Evolutionary conservation across 2,888 invertebrate species (phyloP).

Genomic region (Drosophila robusta): DNA sequence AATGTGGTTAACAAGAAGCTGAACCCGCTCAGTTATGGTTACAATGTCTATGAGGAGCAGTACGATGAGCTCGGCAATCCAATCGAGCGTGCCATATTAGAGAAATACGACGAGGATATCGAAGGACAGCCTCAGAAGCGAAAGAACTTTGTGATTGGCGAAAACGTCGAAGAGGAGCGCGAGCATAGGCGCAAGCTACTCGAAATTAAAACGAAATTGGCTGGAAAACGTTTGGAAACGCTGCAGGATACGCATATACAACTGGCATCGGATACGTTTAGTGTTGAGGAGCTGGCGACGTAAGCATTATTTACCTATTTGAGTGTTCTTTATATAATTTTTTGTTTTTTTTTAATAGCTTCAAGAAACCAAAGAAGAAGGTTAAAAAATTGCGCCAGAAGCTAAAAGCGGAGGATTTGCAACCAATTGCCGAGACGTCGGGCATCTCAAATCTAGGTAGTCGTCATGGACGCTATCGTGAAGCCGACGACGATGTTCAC

Average conservation of each 20-base stretch:
- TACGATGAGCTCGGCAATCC: conserved; percentile 89
- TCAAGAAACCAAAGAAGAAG: conserved; percentile 94
- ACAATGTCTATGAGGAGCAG: conserved; percentile 92
- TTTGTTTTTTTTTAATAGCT: conserved; percentile 83
- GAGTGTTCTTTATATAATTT: not conserved
- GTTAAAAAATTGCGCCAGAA: conserved; percentile 89
- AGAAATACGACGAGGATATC: conserved; percentile 96
- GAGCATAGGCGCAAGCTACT: conserved; percentile 85
- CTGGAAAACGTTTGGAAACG: conserved; percentile 90
- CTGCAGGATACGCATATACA: conserved; percentile 89
- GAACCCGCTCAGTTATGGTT: conserved; percentile 93
- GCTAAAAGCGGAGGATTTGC: conserved; percentile 90
- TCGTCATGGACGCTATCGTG: conserved; percentile 72
- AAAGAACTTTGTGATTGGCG: conserved; percentile 91
- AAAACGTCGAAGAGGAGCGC: conserved; percentile 87
- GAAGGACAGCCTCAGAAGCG: conserved; percentile 87
- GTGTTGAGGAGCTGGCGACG: conserved; percentile 93
- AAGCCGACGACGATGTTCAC: conserved; percentile 85
- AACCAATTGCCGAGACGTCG: conserved; percentile 84
- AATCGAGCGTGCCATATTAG: conserved; percentile 89
- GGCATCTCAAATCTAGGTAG: conserved; percentile 80
- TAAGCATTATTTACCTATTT: conserved; percentile 82
- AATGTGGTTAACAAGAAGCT: conserved; percentile 94
- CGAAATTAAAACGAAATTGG: conserved; percentile 87
- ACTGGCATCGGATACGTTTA: conserved; percentile 95